Conservation (phyloP, 2,797 vertebrate species). For the Sebastes melanostomus region DNA sequence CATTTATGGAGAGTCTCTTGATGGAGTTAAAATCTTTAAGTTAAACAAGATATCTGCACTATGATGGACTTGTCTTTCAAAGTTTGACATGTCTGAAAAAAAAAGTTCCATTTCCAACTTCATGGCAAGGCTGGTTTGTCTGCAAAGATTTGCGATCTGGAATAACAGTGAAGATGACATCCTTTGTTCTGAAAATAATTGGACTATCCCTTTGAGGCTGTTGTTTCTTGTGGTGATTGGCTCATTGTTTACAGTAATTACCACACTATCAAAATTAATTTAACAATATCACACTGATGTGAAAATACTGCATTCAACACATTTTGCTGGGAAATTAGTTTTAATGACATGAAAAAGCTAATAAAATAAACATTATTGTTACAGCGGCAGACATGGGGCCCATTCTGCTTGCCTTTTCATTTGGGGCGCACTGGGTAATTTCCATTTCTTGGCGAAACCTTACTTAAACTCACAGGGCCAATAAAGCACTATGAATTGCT, state of each 20-base stretch:
- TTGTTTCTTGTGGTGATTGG: constrained; percentile 34
- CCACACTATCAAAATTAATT: constrained; percentile 37
- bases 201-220: constrained; percentile 23
- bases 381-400: constrained; percentile 2
- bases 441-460: constrained; percentile 32
- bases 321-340: constrained; percentile 36
- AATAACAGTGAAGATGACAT: not conserved
- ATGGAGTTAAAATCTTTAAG: constrained; percentile 24
- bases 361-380: constrained; percentile 38
- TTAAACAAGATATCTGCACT: constrained; percentile 1
- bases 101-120: constrained; percentile 17
- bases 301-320: constrained; percentile 17
- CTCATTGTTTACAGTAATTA: constrained; percentile 65
- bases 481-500: constrained; percentile 12
- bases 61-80: constrained; percentile 19
- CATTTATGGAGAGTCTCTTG: constrained; percentile 17
- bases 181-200: constrained; percentile 49
- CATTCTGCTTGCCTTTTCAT: constrained; percentile 34
- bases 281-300: constrained; percentile 32
- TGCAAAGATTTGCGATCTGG: constrained; percentile 17
- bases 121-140: not conserved
- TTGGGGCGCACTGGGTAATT: constrained; percentile 13
- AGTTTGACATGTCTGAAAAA: constrained; percentile 21
- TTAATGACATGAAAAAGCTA: constrained; percentile 28
- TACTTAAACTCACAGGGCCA: constrained; percentile 7